These are phyloP conservation scores for Aurelia aurita complex sp. Pacific DNA, from an alignment of 30 jellyfish, hydroid and myxozoan genomes.

Conservation along the genomic window DNA sequence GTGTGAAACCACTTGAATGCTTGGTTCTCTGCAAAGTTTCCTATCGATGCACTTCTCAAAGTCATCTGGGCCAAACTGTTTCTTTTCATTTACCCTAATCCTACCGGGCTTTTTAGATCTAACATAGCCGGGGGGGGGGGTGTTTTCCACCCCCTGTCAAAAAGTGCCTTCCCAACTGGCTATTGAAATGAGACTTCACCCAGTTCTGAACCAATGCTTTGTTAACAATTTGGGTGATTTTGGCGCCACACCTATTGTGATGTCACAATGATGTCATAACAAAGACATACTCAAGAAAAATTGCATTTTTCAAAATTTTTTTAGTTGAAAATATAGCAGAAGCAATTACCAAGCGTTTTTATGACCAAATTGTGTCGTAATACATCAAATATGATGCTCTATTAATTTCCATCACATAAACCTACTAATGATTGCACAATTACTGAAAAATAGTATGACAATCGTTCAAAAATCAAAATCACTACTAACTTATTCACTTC, in stretches of 20 bases:
- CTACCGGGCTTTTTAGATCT: too few relatives aligned
- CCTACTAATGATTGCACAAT: background rate
- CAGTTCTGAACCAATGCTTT: background rate
- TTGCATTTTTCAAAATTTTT: background rate
- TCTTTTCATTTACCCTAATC: too few relatives aligned
- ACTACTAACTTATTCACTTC: background rate
- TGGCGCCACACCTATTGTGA: background rate
- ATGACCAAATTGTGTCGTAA: background rate
- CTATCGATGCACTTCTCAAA: too few relatives aligned
- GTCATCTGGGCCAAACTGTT: too few relatives aligned
- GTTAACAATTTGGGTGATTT: background rate
- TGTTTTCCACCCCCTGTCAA: too few relatives aligned
- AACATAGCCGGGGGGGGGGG: too few relatives aligned
- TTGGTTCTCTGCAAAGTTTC: too few relatives aligned
- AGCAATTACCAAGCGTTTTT: background rate
- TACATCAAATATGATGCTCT: background rate
- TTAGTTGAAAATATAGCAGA: background rate
- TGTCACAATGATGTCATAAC: slow-evolving; percentile 6
- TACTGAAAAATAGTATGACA: background rate
- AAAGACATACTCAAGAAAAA: background rate
- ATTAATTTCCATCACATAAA: background rate
- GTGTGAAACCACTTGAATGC: too few relatives aligned
- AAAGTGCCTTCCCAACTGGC: background rate
- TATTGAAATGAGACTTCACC: background rate
- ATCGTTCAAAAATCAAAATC: background rate